Evolutionary conservation across 2,113 vertebrate species (phyloP).

Genomic region (Saiga tatarica): DNA sequence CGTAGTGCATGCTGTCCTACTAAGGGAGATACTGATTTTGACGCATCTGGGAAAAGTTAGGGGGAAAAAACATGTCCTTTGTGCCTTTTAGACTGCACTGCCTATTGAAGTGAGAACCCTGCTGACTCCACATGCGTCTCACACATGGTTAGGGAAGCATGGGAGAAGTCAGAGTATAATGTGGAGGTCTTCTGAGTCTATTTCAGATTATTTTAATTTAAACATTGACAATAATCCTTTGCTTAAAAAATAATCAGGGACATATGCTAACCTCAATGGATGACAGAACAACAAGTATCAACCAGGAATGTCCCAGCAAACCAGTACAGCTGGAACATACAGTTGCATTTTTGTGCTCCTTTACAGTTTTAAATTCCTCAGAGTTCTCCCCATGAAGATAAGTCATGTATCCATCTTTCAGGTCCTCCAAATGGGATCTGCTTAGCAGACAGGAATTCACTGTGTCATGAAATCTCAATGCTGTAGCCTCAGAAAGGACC

Average conservation of each 20-base stretch:
- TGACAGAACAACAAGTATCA: background rate
- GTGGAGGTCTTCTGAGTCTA: background rate
- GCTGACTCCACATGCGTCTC: background rate
- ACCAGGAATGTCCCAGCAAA: background rate
- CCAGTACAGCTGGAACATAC: background rate
- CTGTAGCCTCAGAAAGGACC: background rate
- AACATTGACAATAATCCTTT: background rate
- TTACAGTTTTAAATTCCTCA: background rate
- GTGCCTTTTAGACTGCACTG: background rate
- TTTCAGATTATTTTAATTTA: background rate
- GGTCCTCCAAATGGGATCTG: background rate
- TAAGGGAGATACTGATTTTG: background rate
- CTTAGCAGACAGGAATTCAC: background rate
- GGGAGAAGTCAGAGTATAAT: background rate
- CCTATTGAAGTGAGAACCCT: background rate
- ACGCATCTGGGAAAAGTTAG: background rate
- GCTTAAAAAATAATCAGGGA: background rate
- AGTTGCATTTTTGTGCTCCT: background rate
- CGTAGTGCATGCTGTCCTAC: background rate
- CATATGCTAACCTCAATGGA: background rate
- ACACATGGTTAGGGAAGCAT: background rate
- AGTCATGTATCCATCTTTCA: background rate
- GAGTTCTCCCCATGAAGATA: background rate
- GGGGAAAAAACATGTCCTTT: background rate
- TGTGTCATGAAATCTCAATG: background rate